phyloP scores from a whole-genome alignment of 2,797 vertebrate genomes.

The Epinephelus awoara region DNA sequence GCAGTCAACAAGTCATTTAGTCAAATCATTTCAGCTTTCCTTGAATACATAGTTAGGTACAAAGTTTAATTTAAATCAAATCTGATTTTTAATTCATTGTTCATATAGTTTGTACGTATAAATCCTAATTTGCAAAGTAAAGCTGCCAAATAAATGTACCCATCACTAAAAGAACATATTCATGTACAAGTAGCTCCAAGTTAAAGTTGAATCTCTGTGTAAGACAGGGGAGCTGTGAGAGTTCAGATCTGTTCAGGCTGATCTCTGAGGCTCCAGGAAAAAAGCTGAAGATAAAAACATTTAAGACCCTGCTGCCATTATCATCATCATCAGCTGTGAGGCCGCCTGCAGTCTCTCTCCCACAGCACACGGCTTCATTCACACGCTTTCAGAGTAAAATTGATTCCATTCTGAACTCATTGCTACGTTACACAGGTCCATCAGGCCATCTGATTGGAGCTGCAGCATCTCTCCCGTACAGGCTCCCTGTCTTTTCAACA shows the following conservation, averaged over 20 bases:
- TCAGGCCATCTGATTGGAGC: constrained; percentile 47
- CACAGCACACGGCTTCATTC: constrained; percentile 29
- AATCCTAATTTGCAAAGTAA: too few relatives aligned
- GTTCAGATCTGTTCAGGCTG: constrained; percentile 5
- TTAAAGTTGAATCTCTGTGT: neutral
- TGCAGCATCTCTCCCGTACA: neutral
- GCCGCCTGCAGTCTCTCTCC: constrained; percentile 1
- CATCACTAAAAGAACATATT: neutral
- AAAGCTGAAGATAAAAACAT: constrained; percentile 48
- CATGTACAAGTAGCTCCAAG: neutral
- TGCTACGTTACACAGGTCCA: constrained; percentile 20
- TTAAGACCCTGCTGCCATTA: constrained; percentile 39
- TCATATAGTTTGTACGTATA: too few relatives aligned
- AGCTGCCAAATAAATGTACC: neutral
- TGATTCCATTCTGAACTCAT: constrained; percentile 51
- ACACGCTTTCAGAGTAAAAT: constrained; percentile 45
- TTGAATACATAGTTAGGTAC: too few relatives aligned
- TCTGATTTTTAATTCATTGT: too few relatives aligned
- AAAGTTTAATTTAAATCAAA: too few relatives aligned
- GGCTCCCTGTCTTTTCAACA: neutral
- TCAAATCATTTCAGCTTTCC: too few relatives aligned
- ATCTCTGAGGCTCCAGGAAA: constrained; percentile 15
- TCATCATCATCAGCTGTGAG: constrained; percentile 5
- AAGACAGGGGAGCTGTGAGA: neutral
- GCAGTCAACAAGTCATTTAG: too few relatives aligned